Conservation (phyloP, 2,113 vertebrate species). For the Buteo buteo region DNA sequence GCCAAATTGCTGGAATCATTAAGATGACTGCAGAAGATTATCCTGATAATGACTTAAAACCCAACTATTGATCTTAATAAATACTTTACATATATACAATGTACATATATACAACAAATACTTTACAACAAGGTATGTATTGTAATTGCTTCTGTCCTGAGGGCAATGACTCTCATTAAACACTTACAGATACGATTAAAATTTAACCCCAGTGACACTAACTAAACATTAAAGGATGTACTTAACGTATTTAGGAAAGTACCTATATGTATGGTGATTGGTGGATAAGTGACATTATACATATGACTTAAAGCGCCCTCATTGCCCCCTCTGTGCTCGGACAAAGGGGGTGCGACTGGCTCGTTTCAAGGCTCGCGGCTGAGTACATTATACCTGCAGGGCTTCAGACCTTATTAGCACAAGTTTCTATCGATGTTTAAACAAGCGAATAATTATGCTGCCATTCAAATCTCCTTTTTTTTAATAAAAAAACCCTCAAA, state of each 20-base stretch:
- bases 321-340: not conserved
- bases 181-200: not conserved
- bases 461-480: not conserved
- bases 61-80: not conserved
- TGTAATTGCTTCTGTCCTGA: not conserved
- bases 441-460: no score
- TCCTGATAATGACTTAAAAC: not conserved
- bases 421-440: not conserved
- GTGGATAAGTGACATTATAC: accelerated
- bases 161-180: not conserved
- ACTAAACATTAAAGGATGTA: not conserved
- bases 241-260: not conserved
- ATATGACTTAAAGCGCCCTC: accelerated
- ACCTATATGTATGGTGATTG: accelerated
- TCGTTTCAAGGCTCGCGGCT: not conserved
- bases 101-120: not conserved
- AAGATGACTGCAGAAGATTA: not conserved
- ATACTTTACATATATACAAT: no score
- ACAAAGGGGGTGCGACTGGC: accelerated
- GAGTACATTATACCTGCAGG: accelerated
- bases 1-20: not conserved
- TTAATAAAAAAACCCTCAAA: no score
- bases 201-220: not conserved
- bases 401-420: not conserved
- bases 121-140: not conserved